phyloP scores from a whole-genome alignment of 2,113 vertebrate species.

The Callipepla squamata region DNA sequence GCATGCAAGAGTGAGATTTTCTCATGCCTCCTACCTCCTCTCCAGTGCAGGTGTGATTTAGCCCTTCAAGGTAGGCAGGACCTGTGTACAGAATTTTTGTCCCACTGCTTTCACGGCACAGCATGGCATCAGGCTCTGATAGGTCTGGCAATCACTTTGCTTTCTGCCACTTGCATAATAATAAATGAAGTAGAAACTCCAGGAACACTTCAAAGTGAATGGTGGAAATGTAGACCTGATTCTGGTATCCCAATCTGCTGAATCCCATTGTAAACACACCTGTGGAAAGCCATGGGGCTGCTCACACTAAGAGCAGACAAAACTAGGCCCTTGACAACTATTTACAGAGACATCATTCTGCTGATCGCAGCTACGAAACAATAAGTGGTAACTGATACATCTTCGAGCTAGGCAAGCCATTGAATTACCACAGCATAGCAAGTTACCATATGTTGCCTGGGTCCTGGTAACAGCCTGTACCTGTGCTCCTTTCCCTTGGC shows the following conservation, averaged over 20 bases:
- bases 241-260: accelerated
- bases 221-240: background rate
- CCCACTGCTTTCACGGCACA: background rate
- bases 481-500: accelerated
- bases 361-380: background rate
- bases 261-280: background rate
- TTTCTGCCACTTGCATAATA: background rate
- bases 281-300: background rate
- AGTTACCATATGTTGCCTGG: background rate
- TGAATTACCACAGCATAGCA: background rate
- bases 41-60: background rate
- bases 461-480: background rate
- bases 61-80: background rate
- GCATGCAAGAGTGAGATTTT: background rate
- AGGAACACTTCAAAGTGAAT: background rate
- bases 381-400: background rate
- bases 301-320: background rate
- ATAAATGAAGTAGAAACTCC: background rate
- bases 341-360: background rate
- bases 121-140: background rate
- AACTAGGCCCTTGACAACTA: background rate
- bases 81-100: background rate
- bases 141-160: background rate
- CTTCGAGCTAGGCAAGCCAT: background rate
- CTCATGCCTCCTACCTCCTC: background rate